Evolutionary conservation across 2,113 vertebrate species (phyloP).

Genomic region (Thamnaconus septentrionalis): DNA sequence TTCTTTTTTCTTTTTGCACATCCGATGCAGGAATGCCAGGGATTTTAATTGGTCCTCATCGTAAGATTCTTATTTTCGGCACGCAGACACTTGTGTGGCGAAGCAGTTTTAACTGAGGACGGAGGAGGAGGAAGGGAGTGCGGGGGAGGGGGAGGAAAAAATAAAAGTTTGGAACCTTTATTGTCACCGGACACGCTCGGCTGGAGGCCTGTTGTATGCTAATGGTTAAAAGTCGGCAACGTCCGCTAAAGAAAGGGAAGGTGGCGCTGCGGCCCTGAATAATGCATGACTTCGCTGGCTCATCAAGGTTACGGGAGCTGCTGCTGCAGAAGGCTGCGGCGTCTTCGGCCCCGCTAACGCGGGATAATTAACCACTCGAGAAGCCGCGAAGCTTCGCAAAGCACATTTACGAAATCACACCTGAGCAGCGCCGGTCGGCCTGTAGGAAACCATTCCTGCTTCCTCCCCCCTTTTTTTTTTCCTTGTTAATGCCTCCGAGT

Average conservation of each 20-base stretch:
- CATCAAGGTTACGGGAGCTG: conserved; percentile 60
- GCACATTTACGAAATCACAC: conserved; percentile 49
- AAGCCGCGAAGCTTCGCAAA: conserved; percentile 26
- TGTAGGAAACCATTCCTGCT: no score
- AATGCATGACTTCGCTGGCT: conserved; percentile 66
- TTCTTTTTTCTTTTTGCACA: neutral
- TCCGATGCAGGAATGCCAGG: conserved; percentile 28
- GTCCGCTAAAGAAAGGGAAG: conserved; percentile 44
- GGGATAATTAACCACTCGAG: conserved; percentile 58
- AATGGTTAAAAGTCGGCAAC: conserved; percentile 48
- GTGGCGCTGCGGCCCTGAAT: conserved; percentile 63
- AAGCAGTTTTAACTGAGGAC: conserved; percentile 32
- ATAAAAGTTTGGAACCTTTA: conserved; percentile 63
- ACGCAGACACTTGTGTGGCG: conserved; percentile 52
- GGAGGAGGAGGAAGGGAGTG: neutral
- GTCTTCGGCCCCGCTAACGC: conserved; percentile 54
- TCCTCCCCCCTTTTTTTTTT: conserved; percentile 14
- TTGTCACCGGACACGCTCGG: conserved; percentile 56
- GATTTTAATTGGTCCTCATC: conserved; percentile 61
- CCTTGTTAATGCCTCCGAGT: conserved; percentile 58
- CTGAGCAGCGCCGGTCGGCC: conserved; percentile 12
- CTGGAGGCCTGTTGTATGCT: conserved; percentile 37
- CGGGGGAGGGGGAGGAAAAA: neutral
- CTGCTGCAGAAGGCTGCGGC: conserved; percentile 22
- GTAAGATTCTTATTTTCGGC: conserved; percentile 53